Conservation (phyloP, 2,113 vertebrate species). For the Pleuronectes platessa region DNA sequence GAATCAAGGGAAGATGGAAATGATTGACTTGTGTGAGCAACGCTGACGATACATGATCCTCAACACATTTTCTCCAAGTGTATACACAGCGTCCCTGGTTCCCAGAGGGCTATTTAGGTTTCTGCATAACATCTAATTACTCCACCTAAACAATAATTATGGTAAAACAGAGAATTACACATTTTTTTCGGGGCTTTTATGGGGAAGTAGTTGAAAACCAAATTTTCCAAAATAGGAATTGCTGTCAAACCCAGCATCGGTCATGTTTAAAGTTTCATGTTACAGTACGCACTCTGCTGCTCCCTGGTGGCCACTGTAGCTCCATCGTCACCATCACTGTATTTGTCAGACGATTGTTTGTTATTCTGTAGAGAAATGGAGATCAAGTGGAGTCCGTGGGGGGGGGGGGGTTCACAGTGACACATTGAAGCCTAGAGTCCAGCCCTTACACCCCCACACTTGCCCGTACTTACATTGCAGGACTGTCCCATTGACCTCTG, state of each 20-base stretch:
- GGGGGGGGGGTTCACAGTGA: not conserved
- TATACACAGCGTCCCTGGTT: conserved; percentile 40
- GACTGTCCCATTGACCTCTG: conserved; percentile 62
- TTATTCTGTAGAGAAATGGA: conserved; percentile 3
- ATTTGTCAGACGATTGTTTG: conserved; percentile 38
- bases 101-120: conserved; percentile 48
- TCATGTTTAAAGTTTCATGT: conserved; percentile 23
- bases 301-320: conserved; percentile 74
- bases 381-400: not conserved
- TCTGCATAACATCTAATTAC: conserved; percentile 49
- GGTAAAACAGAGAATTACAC: conserved; percentile 27
- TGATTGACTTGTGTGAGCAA: conserved; percentile 68
- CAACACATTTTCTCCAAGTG: conserved; percentile 60
- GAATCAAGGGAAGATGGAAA: conserved; percentile 72
- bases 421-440: conserved; percentile 9
- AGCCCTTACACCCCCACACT: conserved; percentile 10
- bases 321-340: conserved; percentile 4
- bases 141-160: conserved; percentile 45
- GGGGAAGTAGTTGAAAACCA: conserved; percentile 1
- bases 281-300: conserved; percentile 68
- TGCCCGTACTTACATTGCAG: conserved; percentile 42
- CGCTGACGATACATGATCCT: conserved; percentile 53
- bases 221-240: conserved; percentile 28
- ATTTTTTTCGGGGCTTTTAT: conserved; percentile 23
- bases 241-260: conserved; percentile 15